Conservation (phyloP, 2,888 invertebrate genomes). For the Drosophila histrio region DNA sequence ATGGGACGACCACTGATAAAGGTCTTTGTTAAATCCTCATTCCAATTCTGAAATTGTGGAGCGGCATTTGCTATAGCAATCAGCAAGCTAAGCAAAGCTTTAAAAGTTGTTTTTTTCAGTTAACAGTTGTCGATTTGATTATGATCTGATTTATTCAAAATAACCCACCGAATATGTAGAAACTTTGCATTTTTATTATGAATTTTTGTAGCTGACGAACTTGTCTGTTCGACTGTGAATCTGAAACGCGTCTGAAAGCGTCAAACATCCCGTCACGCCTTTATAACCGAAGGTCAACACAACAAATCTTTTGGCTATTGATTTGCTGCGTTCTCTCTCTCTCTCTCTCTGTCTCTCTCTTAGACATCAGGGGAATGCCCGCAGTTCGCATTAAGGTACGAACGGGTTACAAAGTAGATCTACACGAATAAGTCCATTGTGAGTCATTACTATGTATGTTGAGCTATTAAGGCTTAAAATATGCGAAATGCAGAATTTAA, state of each 20-base stretch:
- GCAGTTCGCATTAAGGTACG: neutral
- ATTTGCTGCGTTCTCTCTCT: slow-evolving; percentile 11
- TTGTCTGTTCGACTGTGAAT: slow-evolving; percentile 26
- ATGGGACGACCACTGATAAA: slow-evolving; percentile 35
- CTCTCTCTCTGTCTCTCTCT: slow-evolving; percentile 3
- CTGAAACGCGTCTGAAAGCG: slow-evolving; percentile 39
- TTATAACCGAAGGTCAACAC: slow-evolving; percentile 48
- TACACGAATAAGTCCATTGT: neutral
- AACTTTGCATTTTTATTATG: slow-evolving; percentile 25
- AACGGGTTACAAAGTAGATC: slow-evolving; percentile 21
- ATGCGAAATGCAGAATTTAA: neutral
- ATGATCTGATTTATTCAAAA: neutral
- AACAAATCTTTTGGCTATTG: slow-evolving; percentile 32
- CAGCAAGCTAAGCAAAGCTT: slow-evolving; percentile 15
- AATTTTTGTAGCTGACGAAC: slow-evolving; percentile 5
- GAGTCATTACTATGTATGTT: slow-evolving; percentile 12
- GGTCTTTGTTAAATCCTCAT: slow-evolving; percentile 11
- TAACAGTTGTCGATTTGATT: neutral
- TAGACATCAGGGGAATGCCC: slow-evolving; percentile 30
- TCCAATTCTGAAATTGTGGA: slow-evolving; percentile 26
- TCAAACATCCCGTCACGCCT: slow-evolving; percentile 24
- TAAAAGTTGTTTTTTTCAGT: too few relatives aligned
- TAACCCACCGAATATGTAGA: slow-evolving; percentile 30
- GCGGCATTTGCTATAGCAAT: slow-evolving; percentile 16
- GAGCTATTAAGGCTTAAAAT: neutral